Conservation (phyloP, 2,888 invertebrate genomes). For the Morpho achilles region DNA sequence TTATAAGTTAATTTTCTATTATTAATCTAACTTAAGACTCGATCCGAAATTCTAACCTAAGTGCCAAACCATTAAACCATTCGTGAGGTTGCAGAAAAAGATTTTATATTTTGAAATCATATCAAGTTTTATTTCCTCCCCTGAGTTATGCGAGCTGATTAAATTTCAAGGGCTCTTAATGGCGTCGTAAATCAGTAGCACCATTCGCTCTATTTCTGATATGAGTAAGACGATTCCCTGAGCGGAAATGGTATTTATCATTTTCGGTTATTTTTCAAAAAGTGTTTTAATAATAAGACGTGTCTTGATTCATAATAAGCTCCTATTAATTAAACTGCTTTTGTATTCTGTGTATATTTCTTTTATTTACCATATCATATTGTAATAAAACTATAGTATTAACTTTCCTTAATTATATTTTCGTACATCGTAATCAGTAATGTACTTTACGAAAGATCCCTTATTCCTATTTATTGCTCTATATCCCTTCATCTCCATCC, state of each 20-base stretch:
- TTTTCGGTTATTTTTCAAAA: background rate
- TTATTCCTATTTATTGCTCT: no score
- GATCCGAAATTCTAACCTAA: no score
- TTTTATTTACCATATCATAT: no score
- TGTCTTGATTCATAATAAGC: no score
- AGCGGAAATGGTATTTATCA: conserved; percentile 17
- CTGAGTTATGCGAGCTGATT: conserved; percentile 27
- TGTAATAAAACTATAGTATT: no score
- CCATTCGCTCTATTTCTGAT: conserved; percentile 22
- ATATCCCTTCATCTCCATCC: no score
- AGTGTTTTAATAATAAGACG: background rate
- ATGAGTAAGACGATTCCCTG: conserved; percentile 16
- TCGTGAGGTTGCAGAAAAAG: conserved; percentile 4
- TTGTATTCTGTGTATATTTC: background rate
- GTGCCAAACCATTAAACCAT: background rate
- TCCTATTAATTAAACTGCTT: background rate
- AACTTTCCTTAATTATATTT: no score
- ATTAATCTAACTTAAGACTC: no score
- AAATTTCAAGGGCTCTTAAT: conserved; percentile 30
- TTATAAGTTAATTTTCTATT: no score
- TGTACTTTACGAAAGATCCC: no score
- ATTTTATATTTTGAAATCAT: conserved; percentile 19
- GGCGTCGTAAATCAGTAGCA: conserved; percentile 26
- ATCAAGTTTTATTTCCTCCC: conserved; percentile 25
- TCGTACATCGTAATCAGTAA: no score